Conservation (phyloP, 2,113 vertebrate species). For the Zosterops pallidus region DNA sequence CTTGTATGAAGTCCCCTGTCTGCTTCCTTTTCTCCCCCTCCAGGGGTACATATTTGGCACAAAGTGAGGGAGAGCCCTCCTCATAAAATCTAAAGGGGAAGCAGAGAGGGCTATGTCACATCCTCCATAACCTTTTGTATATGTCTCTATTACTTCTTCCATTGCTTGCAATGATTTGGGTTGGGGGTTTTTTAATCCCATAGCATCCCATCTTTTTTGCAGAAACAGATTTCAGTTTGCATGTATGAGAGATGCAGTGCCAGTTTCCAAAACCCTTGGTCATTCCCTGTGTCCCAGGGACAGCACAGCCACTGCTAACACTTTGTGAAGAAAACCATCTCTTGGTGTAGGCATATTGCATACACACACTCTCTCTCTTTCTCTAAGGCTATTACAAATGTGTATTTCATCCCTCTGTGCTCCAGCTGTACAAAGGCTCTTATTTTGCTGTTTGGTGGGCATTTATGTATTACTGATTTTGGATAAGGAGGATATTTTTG, state of each 20-base stretch:
- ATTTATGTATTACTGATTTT: slow-evolving; percentile 5
- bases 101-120: background rate
- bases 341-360: background rate
- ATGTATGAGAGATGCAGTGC: background rate
- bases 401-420: background rate
- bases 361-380: no score
- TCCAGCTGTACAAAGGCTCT: background rate
- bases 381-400: background rate
- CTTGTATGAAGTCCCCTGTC: background rate
- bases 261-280: background rate
- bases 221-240: background rate
- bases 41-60: background rate
- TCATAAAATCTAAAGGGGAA: background rate
- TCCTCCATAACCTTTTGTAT: background rate
- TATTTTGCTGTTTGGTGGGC: background rate
- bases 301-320: background rate
- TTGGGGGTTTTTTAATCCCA: background rate
- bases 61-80: background rate
- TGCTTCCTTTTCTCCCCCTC: background rate
- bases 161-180: background rate
- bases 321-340: background rate
- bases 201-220: background rate
- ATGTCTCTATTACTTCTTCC: background rate
- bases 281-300: background rate
- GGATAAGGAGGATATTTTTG: slow-evolving; percentile 17